Conservation (phyloP, 2,113 vertebrate species). For the Lophura nycthemera region DNA sequence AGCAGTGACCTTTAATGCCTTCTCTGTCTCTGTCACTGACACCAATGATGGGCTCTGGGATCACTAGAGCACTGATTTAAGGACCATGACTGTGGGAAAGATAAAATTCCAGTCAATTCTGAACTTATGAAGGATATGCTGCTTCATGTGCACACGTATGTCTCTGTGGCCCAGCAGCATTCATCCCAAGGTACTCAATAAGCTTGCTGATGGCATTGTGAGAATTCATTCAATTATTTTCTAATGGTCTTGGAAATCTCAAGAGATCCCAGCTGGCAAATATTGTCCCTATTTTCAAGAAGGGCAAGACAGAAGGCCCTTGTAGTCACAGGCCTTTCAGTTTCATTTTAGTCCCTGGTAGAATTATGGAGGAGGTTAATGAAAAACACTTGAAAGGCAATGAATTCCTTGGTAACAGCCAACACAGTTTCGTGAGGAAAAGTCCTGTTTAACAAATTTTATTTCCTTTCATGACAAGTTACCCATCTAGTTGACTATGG, state of each 20-base stretch:
- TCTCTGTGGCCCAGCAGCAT: neutral
- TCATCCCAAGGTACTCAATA: neutral
- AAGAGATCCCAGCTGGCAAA: neutral
- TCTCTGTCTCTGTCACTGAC: neutral
- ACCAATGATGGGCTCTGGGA: neutral
- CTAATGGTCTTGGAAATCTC: neutral
- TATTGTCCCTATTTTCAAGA: neutral
- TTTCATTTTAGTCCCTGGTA: neutral
- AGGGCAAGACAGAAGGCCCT: neutral
- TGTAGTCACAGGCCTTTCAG: neutral
- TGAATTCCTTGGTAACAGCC: neutral
- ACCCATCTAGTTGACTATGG: neutral
- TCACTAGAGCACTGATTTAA: neutral
- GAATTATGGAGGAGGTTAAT: neutral
- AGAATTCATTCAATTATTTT: neutral
- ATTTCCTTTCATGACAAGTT: neutral
- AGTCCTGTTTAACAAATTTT: neutral
- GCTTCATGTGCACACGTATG: neutral
- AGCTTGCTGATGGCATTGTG: neutral
- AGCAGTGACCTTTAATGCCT: neutral
- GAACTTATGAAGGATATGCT: neutral
- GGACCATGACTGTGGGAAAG: neutral
- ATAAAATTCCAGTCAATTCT: neutral
- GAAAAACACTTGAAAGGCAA: neutral
- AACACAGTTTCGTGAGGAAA: neutral